Evolutionary conservation across 1,140 invertebrate species (phyloP).

Genomic region (Phenacoccus solenopsis): DNA sequence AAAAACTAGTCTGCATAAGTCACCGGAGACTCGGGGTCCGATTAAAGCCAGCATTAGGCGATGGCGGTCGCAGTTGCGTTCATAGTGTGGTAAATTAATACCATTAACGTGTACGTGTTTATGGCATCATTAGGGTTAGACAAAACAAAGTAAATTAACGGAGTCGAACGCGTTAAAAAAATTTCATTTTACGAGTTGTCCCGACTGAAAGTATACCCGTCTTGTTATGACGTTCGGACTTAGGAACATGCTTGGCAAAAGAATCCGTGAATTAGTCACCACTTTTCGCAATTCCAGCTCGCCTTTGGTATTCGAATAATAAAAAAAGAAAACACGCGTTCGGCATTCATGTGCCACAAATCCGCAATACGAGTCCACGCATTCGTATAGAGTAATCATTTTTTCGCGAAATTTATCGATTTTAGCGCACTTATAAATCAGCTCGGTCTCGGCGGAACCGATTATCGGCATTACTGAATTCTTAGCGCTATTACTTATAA

Average conservation of each 20-base stretch:
- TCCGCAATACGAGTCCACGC: neutral
- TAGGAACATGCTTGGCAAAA: neutral
- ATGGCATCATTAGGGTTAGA: neutral
- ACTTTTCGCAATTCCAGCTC: neutral
- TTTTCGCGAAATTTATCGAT: neutral
- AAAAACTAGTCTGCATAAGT: neutral
- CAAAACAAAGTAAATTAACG: constrained; percentile 3
- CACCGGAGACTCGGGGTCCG: too few species aligned
- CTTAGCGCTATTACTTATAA: too few species aligned
- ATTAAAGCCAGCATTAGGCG: too few species aligned
- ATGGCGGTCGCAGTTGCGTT: too few species aligned
- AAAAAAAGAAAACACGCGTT: neutral
- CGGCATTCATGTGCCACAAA: neutral
- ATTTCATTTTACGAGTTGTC: neutral
- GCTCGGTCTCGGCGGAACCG: neutral
- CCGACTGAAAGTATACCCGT: neutral
- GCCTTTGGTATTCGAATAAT: too few species aligned
- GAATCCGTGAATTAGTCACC: neutral
- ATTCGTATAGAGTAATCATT: neutral
- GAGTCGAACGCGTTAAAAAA: neutral
- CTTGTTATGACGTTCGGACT: neutral
- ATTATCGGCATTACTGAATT: neutral
- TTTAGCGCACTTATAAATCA: neutral
- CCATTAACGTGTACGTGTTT: neutral
- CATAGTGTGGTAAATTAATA: neutral